Conservation (phyloP, 2,888 invertebrate genomes). For the Loripinus fragilis region DNA sequence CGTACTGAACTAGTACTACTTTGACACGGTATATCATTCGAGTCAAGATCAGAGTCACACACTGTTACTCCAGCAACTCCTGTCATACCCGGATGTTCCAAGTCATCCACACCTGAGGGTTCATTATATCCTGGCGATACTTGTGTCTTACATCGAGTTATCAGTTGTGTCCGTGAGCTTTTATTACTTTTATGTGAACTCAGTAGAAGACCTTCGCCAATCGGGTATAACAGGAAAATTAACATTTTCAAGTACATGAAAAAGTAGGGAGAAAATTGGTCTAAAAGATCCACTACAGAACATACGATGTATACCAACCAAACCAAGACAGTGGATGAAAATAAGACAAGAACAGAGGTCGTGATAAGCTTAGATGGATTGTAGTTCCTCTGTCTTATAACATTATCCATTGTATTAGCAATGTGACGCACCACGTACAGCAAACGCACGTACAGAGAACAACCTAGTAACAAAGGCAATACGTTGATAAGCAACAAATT, state of each 20-base stretch:
- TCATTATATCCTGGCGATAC: neutral
- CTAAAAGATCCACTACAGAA: constrained; percentile 7
- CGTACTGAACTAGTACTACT: neutral
- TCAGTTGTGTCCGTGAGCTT: neutral
- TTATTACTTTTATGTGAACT: neutral
- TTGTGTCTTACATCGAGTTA: neutral
- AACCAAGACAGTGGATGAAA: constrained; percentile 10
- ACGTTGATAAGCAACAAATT: constrained; percentile 29
- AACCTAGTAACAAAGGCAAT: constrained; percentile 31
- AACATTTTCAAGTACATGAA: constrained; percentile 41
- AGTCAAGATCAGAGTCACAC: neutral
- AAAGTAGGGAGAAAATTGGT: constrained; percentile 12
- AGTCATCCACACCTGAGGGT: neutral
- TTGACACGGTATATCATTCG: neutral
- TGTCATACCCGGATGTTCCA: neutral
- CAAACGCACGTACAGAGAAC: constrained; percentile 36
- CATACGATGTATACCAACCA: constrained; percentile 38
- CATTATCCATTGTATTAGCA: constrained; percentile 26
- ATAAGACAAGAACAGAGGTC: constrained; percentile 29
- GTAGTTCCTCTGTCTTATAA: constrained; percentile 26
- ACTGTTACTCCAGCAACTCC: neutral
- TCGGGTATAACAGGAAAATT: constrained; percentile 37
- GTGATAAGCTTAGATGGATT: constrained; percentile 45
- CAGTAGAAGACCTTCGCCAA: constrained; percentile 47
- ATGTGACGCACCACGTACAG: constrained; percentile 30